phyloP scores from a whole-genome alignment of 2,888 invertebrate species.

The Temnothorax ravouxi region DNA sequence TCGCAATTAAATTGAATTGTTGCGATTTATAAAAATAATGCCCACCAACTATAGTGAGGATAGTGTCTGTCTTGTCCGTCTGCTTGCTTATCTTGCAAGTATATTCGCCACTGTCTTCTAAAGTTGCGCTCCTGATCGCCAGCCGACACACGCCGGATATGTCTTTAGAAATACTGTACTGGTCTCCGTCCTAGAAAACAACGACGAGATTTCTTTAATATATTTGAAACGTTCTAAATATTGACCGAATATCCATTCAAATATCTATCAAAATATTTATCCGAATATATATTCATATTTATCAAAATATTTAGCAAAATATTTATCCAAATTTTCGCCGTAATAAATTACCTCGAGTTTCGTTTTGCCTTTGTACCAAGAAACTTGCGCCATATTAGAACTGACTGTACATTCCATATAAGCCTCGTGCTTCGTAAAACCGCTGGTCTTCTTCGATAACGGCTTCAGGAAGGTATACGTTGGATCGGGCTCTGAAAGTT shows the following conservation, averaged over 20 bases:
- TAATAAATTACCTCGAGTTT: slow-evolving; percentile 88
- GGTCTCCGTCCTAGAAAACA: slow-evolving; percentile 90
- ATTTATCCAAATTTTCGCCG: neutral
- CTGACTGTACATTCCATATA: slow-evolving; percentile 97
- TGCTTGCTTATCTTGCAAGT: slow-evolving; percentile 96
- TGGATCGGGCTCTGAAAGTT: slow-evolving; percentile 95
- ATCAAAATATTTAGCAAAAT: too few species aligned
- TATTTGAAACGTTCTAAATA: neutral
- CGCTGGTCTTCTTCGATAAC: slow-evolving; percentile 95
- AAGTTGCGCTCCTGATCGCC: slow-evolving; percentile 92
- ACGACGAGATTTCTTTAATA: neutral
- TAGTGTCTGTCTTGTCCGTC: slow-evolving; percentile 94
- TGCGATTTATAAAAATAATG: slow-evolving; percentile 57
- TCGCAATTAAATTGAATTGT: neutral
- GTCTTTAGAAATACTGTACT: slow-evolving; percentile 96
- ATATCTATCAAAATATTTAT: too few species aligned
- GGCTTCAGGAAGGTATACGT: slow-evolving; percentile 96
- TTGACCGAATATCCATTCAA: neutral
- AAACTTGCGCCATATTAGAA: slow-evolving; percentile 97
- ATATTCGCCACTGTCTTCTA: slow-evolving; percentile 96
- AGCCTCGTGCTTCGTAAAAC: slow-evolving; percentile 96
- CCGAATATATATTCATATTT: too few species aligned
- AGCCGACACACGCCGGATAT: slow-evolving; percentile 96
- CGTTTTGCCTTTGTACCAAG: slow-evolving; percentile 95
- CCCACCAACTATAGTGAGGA: slow-evolving; percentile 93